Evolutionary conservation across 2,113 vertebrate genomes (phyloP).

Genomic region (Notarius lentiginosus): DNA sequence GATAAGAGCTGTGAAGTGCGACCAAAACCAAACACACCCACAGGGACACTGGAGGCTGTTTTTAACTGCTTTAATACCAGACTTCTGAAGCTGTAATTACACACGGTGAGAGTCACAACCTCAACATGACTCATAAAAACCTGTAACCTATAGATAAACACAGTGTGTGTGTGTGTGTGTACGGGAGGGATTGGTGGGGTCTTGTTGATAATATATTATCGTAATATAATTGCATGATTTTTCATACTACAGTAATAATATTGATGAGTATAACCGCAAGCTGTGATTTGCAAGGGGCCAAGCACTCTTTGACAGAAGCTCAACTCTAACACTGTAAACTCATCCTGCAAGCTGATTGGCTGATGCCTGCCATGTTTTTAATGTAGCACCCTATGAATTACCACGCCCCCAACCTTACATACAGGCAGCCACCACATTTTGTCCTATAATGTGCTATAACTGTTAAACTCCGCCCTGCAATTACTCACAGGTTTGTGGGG

Average conservation of each 20-base stretch:
- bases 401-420: neutral
- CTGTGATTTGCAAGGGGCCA: neutral
- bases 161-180: neutral
- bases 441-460: too few relatives aligned
- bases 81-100: neutral
- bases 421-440: neutral
- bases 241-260: neutral
- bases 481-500: too few relatives aligned
- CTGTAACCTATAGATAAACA: neutral
- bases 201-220: neutral
- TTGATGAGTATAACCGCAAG: neutral
- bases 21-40: neutral
- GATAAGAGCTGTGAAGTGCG: neutral
- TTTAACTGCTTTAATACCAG: neutral
- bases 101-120: neutral
- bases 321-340: neutral
- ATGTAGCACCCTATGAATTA: neutral
- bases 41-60: neutral
- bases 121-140: neutral
- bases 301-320: neutral
- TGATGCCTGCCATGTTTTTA: neutral
- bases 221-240: neutral
- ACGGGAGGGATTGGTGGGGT: neutral
- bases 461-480: neutral
- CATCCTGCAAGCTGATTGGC: constrained; percentile 1